Evolutionary conservation across 2,888 invertebrate genomes (phyloP).

Genomic region (Lasioglossum leucozonium): DNA sequence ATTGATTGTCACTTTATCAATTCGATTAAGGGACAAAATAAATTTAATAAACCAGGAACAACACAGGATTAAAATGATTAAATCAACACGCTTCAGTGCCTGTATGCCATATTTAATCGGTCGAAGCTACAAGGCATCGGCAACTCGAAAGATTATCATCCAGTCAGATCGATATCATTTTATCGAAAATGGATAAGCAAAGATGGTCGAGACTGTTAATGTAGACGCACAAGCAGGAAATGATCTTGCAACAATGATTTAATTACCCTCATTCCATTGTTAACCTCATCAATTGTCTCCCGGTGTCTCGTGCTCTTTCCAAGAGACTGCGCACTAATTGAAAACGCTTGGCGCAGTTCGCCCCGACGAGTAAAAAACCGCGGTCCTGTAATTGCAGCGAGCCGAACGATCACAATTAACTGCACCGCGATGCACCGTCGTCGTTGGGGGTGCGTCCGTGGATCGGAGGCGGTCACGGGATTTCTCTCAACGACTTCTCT

Average conservation of each 20-base stretch:
- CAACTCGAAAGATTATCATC: background rate
- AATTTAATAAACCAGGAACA: background rate
- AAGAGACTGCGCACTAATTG: conserved; percentile 3
- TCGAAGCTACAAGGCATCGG: background rate
- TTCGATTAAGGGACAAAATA: background rate
- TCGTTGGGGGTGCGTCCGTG: conserved; percentile 15
- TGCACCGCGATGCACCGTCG: background rate
- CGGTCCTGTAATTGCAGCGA: conserved; percentile 31
- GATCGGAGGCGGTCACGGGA: conserved; percentile 10
- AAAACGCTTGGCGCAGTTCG: background rate
- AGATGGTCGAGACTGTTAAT: background rate
- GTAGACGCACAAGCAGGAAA: background rate
- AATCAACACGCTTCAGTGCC: background rate
- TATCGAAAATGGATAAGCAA: background rate
- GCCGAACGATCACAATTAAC: conserved; percentile 36
- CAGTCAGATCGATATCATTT: background rate
- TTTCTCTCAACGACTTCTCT: conserved; percentile 28
- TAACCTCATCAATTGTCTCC: background rate
- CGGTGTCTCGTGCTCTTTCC: background rate
- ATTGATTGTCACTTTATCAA: background rate
- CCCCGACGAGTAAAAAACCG: background rate
- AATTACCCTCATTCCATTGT: background rate
- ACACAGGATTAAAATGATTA: background rate
- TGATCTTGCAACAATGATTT: background rate
- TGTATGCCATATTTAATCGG: background rate